Evolutionary conservation across 2,888 invertebrate genomes (phyloP).

Genomic region (Therioaphis trifolii): DNA sequence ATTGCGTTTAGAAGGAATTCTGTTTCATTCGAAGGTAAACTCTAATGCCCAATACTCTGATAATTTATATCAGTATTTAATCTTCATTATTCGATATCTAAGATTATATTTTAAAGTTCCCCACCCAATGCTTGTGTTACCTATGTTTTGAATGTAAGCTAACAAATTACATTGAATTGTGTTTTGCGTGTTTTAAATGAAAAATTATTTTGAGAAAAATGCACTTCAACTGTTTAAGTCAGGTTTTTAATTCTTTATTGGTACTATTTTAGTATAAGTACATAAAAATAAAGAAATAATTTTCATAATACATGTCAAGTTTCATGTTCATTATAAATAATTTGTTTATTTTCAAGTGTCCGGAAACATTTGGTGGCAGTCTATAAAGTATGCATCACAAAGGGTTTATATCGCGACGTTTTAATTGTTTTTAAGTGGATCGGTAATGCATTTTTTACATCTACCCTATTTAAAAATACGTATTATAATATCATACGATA

Average conservation of each 20-base stretch:
- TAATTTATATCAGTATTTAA: too few relatives aligned
- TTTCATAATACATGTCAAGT: background rate
- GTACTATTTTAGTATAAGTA: background rate
- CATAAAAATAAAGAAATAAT: background rate
- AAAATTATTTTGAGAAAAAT: too few relatives aligned
- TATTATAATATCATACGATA: background rate
- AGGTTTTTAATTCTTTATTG: background rate
- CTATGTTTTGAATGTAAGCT: too few relatives aligned
- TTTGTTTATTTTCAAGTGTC: slow-evolving; percentile 50
- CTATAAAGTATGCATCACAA: background rate
- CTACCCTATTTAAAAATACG: slow-evolving; percentile 8
- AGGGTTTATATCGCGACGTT: slow-evolving; percentile 16
- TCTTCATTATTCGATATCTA: too few relatives aligned
- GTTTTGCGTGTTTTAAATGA: too few relatives aligned
- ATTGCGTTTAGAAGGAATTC: background rate
- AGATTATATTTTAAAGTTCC: too few relatives aligned
- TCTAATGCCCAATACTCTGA: too few relatives aligned
- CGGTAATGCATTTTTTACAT: slow-evolving; percentile 13
- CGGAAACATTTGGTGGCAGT: slow-evolving; percentile 20
- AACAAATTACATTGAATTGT: too few relatives aligned
- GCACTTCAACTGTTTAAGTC: background rate
- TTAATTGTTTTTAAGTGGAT: slow-evolving; percentile 48
- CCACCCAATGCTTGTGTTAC: too few relatives aligned
- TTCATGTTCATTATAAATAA: slow-evolving; percentile 26
- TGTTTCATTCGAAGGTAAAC: background rate